Evolutionary conservation across 2,797 vertebrate species (phyloP).

Genomic region (Gymnothorax javanicus): DNA sequence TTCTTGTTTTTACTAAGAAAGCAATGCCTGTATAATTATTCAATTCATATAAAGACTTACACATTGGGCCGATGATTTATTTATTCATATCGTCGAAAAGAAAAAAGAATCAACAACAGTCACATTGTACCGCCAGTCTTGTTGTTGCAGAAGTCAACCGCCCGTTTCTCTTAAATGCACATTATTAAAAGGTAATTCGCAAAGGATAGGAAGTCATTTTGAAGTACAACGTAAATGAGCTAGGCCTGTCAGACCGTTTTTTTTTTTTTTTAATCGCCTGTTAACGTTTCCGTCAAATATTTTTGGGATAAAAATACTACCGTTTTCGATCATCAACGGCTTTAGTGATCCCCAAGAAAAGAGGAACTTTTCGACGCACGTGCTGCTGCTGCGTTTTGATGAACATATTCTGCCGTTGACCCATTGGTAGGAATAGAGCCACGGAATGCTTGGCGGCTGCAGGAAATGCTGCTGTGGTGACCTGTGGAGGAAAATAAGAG

Average conservation of each 20-base stretch:
- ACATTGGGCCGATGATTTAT: too few species aligned
- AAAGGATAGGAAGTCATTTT: too few species aligned
- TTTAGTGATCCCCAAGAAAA: not conserved
- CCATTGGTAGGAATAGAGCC: not conserved
- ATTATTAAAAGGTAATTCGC: too few species aligned
- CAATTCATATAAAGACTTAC: not conserved
- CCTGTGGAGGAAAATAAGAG: not conserved
- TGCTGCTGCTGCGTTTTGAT: not conserved
- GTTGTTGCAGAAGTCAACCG: too few species aligned
- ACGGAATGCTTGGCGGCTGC: not conserved
- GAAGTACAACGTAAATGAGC: too few species aligned
- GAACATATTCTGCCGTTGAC: not conserved
- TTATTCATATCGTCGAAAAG: too few species aligned
- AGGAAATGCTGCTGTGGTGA: not conserved
- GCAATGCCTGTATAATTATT: not conserved
- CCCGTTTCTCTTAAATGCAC: too few species aligned
- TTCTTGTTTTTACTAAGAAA: not conserved
- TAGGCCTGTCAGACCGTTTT: too few species aligned
- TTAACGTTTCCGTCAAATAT: not conserved
- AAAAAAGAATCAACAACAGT: too few species aligned
- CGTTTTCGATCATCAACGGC: not conserved
- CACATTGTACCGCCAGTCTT: too few species aligned
- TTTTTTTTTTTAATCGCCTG: too few species aligned
- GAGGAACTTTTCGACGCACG: not conserved
- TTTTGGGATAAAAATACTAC: not conserved